Evolutionary conservation across 1,140 invertebrate species (phyloP).

Genomic region (Diorhabda sublineata): DNA sequence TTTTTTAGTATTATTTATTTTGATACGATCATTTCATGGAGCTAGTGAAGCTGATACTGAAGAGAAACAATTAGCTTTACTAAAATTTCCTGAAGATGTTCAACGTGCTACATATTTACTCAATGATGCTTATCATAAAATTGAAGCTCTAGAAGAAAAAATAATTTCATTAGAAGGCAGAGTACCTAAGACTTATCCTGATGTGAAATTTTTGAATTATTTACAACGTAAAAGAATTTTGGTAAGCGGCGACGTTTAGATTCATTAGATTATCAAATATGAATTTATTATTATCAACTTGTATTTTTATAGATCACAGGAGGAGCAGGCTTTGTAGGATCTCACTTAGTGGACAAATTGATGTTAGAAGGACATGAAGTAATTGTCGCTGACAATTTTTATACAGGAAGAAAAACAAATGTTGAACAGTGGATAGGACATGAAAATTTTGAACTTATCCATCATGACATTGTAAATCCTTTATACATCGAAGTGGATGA

Average conservation of each 20-base stretch:
- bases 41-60: neutral
- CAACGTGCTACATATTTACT: slow-evolving; percentile 31
- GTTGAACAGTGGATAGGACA: slow-evolving; percentile 99
- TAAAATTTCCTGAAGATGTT: slow-evolving; percentile 31
- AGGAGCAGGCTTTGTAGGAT: slow-evolving; percentile 98
- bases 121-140: slow-evolving; percentile 42
- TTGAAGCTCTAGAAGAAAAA: slow-evolving; percentile 68
- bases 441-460: slow-evolving; percentile 97
- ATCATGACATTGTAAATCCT: slow-evolving; percentile 98
- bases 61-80: slow-evolving; percentile 13
- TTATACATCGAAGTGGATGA: slow-evolving; percentile 97
- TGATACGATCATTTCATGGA: neutral
- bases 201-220: slow-evolving; percentile 86
- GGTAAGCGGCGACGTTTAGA: slow-evolving; percentile 50
- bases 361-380: slow-evolving; percentile 98
- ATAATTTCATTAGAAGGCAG: slow-evolving; percentile 64
- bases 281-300: no score
- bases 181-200: slow-evolving; percentile 80
- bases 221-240: slow-evolving; percentile 86
- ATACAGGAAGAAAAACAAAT: slow-evolving; percentile 94
- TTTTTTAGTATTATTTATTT: slow-evolving; percentile 14
- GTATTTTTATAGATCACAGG: slow-evolving; percentile 72
- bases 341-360: slow-evolving; percentile 91
- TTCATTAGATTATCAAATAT: no score
- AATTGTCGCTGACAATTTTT: slow-evolving; percentile 97